These are phyloP conservation scores for Atherix ibis DNA, from an alignment of 2,888 invertebrate species.

Conservation along the genomic window DNA sequence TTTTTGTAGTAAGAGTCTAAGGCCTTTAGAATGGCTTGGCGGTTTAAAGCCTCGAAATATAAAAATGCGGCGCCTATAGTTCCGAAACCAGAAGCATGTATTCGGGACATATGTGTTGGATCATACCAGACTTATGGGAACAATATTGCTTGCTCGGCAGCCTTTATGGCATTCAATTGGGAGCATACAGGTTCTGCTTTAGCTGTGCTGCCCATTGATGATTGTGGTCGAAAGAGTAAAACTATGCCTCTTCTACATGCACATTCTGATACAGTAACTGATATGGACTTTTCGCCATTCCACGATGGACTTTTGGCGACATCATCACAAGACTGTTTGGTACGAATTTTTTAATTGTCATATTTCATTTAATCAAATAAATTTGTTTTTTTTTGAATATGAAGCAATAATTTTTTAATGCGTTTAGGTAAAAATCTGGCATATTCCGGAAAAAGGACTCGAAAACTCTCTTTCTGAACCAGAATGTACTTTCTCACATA, in stretches of 20 bases:
- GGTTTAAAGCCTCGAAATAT: conserved; percentile 95
- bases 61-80: conserved; percentile 95
- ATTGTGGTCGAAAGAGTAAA: conserved; percentile 78
- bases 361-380: neutral
- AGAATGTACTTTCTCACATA: conserved; percentile 66
- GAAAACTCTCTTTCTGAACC: conserved; percentile 61
- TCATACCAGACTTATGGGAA: conserved; percentile 91
- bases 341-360: conserved; percentile 21
- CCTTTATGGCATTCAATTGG: conserved; percentile 91
- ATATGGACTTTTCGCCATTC: conserved; percentile 91
- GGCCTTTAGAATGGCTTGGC: conserved; percentile 80
- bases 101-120: conserved; percentile 79
- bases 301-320: conserved; percentile 85
- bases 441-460: conserved; percentile 67
- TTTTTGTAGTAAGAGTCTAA: too few species aligned
- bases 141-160: conserved; percentile 83
- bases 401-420: neutral
- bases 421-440: conserved; percentile 71
- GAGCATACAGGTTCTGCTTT: conserved; percentile 85
- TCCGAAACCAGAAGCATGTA: conserved; percentile 80
- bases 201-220: conserved; percentile 74
- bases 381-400: neutral
- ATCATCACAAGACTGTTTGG: conserved; percentile 74
- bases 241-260: conserved; percentile 74
- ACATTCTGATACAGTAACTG: conserved; percentile 81